Evolutionary conservation across 2,797 vertebrate species (phyloP).

Genomic region (Ciconia nigra): DNA sequence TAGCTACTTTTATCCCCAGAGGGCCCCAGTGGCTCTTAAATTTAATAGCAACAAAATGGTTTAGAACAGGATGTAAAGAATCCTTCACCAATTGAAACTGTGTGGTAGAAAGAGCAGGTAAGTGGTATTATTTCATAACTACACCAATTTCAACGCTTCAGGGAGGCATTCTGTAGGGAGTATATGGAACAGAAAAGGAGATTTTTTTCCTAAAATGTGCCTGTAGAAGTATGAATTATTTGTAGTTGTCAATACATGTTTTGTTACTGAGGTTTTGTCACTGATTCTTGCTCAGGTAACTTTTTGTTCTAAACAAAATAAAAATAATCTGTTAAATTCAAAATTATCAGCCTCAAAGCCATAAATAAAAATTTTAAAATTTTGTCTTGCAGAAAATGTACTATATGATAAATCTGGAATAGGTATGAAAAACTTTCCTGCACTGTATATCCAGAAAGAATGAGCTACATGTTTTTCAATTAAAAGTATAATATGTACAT

Average conservation of each 20-base stretch:
- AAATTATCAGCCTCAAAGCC: not conserved
- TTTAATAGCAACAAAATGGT: not conserved
- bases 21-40: not conserved
- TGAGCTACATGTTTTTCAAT: not conserved
- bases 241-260: not conserved
- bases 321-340: not conserved
- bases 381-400: not conserved
- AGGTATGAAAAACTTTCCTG: not conserved
- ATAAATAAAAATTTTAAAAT: not conserved
- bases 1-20: not conserved
- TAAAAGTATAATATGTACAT: not conserved
- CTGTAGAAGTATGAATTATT: not conserved
- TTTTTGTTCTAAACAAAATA: not conserved
- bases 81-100: not conserved
- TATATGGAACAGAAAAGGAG: not conserved
- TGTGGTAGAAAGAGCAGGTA: not conserved
- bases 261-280: not conserved
- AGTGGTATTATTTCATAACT: not conserved
- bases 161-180: not conserved
- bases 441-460: not conserved
- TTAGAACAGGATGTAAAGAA: not conserved
- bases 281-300: not conserved
- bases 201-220: not conserved
- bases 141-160: not conserved
- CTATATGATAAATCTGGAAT: not conserved